Base-by-base conservation (phyloP, 1,140 invertebrate genomes). In the Leguminivora glycinivorella region DNA sequence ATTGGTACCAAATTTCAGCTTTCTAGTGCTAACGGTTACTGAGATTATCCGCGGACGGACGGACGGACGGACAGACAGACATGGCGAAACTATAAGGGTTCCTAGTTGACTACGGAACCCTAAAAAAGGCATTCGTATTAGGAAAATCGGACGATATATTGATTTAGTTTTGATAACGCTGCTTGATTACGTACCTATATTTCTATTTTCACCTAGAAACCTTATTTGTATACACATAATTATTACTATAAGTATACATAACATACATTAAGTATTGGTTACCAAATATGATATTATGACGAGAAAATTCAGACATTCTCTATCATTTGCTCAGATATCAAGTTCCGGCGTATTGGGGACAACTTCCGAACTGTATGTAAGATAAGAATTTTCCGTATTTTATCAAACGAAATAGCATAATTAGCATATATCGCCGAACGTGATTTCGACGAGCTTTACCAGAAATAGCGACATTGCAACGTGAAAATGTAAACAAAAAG, bases 401-500 rank as follows among this genome's bases (percentile, higher is more conserved):
- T 12, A 24, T 25, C 19, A 60, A 24, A 22, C 26, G 3, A 25
- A 60, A 26, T 12, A 14, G 14, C 25, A n/a, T n/a, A n/a, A n/a
- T 56, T 25, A 26, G 14, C 24, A 6, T 58, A 6, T 58, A 12
- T 26, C 5, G 52, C 14, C 6, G 56, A 56, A 5, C n/a, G 56
- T 60, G 12, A 24, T 60, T 60, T 60, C 29, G 56, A 17, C 56
- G 56, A 10, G 14, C 12, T 29, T n/a, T 63, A 34, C 56, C 58
- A 63, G 26, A 63, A 63, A 63, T 60, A 63, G 26, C 26, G 29
- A 19, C 26, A 29, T 31, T 22, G 29, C 14, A 14, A 14, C 58
- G 58, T 10, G 58, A 34, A 26, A 58, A 17, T 29, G 25, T 31
- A 63, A 63, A 63, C 7, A 29, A 31, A 63, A 63, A 52, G 47